A percentile compares a stretch with the other conserved stretches of the same genome.
Evolutionary conservation across 2,113 vertebrate genomes (phyloP).

Genomic region (Xiphorhynchus elegans): DNA sequence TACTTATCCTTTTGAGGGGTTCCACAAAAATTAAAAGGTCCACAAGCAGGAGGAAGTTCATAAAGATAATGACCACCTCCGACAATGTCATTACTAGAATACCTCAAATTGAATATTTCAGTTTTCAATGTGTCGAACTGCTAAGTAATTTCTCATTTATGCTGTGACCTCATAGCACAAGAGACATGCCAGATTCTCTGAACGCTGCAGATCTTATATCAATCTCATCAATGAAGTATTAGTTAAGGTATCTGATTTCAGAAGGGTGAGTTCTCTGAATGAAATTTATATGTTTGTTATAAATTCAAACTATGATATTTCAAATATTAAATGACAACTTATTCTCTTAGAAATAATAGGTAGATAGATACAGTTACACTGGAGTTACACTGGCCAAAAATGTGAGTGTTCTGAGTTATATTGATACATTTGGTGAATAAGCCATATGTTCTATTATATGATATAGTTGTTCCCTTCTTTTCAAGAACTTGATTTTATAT

Average conservation of each 20-base stretch:
- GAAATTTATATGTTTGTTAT: background rate
- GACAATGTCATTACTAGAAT: background rate
- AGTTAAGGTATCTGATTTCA: background rate
- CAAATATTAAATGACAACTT: background rate
- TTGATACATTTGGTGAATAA: background rate
- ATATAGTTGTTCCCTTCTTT: background rate
- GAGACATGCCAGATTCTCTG: background rate
- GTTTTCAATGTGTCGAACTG: background rate
- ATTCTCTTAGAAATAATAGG: background rate
- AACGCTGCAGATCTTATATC: background rate
- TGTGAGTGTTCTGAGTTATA: background rate
- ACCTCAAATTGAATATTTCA: background rate
- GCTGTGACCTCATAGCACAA: background rate
- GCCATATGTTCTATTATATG: background rate
- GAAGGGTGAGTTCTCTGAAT: background rate
- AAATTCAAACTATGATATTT: background rate
- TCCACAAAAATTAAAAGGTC: background rate
- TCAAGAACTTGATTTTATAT: background rate
- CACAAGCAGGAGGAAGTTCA: background rate
- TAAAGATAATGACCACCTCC: background rate
- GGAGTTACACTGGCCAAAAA: background rate
- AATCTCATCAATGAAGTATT: background rate
- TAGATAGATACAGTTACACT: background rate
- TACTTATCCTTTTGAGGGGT: background rate
- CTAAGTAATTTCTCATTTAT: background rate